Percentiles rank a stretch among this genome's conserved stretches.
Evolutionary conservation across 2,113 vertebrate species (phyloP).

Genomic region (Xiphias gladius): DNA sequence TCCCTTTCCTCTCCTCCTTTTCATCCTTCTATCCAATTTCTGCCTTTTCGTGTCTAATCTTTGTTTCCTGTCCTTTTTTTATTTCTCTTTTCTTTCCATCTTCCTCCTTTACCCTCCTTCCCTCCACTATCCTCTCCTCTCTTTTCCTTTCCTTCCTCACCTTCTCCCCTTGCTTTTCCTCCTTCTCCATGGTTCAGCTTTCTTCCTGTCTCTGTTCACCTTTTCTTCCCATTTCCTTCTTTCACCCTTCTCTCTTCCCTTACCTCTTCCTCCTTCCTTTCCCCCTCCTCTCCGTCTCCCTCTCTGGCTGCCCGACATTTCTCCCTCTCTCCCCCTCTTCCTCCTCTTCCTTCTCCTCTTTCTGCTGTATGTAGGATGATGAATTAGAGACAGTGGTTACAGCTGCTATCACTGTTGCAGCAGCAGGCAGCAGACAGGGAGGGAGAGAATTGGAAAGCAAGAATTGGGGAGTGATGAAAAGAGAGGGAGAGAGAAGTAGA

Average conservation of each 20-base stretch:
- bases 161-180: too few species aligned
- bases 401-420: conserved; percentile 40
- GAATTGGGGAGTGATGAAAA: background rate
- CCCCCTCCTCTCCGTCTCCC: background rate
- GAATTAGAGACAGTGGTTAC: conserved; percentile 43
- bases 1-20: background rate
- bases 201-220: too few species aligned
- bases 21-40: too few species aligned
- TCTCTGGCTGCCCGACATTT: background rate
- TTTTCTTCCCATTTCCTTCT: background rate
- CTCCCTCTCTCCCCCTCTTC: fast-evolving
- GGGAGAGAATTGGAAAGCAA: background rate
- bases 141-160: too few species aligned
- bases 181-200: too few species aligned
- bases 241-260: background rate
- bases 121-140: too few species aligned
- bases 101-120: too few species aligned
- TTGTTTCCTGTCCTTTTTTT: too few species aligned
- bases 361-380: conserved; percentile 38
- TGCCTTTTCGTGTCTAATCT: too few species aligned
- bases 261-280: background rate
- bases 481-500: background rate
- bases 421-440: background rate
- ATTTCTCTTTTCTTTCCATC: too few species aligned
- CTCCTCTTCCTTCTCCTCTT: background rate